Conservation (phyloP, 2,888 invertebrate genomes). For the Heteromurus nitidus region DNA sequence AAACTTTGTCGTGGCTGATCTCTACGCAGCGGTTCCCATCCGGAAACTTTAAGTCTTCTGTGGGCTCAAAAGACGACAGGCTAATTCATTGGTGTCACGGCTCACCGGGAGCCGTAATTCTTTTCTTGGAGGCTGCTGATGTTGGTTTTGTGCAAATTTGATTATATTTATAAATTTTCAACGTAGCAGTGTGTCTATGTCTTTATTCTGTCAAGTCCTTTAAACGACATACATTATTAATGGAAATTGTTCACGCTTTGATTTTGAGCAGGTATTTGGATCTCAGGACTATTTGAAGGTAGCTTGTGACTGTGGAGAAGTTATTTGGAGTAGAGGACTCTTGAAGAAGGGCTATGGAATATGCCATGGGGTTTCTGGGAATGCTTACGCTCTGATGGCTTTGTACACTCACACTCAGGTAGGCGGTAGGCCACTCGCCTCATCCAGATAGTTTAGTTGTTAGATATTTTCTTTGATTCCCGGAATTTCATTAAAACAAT, state of each 20-base stretch:
- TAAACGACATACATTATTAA: no score
- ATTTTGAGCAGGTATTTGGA: conserved; percentile 84
- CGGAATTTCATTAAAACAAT: conserved; percentile 23
- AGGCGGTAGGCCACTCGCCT: no score
- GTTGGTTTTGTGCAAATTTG: conserved; percentile 78
- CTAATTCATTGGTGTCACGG: conserved; percentile 96
- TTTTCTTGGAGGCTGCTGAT: conserved; percentile 82
- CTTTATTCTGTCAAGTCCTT: no score
- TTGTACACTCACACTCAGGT: conserved; percentile 86
- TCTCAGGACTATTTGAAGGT: conserved; percentile 83
- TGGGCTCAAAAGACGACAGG: conserved; percentile 83
- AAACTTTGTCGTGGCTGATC: conserved; percentile 82
- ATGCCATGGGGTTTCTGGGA: conserved; percentile 92
- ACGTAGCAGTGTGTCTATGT: not conserved
- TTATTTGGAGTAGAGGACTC: conserved; percentile 88
- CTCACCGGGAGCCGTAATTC: conserved; percentile 88
- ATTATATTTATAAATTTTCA: not conserved
- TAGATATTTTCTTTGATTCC: no score
- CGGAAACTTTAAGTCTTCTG: conserved; percentile 79
- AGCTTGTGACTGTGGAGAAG: conserved; percentile 84
- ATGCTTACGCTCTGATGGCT: conserved; percentile 88
- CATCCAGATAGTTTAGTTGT: no score
- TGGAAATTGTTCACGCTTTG: no score
- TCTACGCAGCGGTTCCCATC: conserved; percentile 73
- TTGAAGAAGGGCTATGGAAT: conserved; percentile 89